These are phyloP conservation scores for Diplazon laetatorius DNA, from an alignment of 2,888 invertebrate genomes.

Conservation along the genomic window DNA sequence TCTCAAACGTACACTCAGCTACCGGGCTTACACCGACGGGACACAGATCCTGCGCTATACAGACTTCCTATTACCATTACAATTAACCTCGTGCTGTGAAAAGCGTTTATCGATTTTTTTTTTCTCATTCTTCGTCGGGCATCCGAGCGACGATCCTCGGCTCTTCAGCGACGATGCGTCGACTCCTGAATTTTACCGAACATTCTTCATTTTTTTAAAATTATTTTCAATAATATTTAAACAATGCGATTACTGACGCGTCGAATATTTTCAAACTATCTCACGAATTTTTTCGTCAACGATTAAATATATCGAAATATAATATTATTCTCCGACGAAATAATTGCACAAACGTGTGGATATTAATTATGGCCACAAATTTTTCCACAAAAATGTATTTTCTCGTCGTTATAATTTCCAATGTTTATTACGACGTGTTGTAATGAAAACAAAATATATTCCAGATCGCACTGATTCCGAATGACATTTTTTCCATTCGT, in stretches of 20 bases:
- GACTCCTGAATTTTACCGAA: neutral
- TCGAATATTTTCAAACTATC: neutral
- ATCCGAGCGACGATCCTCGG: neutral
- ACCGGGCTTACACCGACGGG: constrained; percentile 6
- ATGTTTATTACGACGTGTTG: neutral
- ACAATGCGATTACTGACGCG: neutral
- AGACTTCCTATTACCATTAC: constrained; percentile 41
- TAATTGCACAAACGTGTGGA: neutral
- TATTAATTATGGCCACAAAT: neutral
- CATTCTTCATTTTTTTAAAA: neutral
- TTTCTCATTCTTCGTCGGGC: constrained; percentile 7
- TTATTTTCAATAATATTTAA: neutral
- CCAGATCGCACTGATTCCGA: constrained; percentile 7
- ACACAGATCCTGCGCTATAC: constrained; percentile 30
- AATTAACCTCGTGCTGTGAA: constrained; percentile 23
- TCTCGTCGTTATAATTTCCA: neutral
- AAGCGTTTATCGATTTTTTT: constrained; percentile 43
- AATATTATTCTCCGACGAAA: too few species aligned
- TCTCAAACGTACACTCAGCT: constrained; percentile 23
- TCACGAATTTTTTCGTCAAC: neutral
- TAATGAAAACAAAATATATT: too few species aligned
- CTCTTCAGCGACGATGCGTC: neutral
- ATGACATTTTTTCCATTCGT: neutral
- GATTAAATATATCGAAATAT: too few species aligned
- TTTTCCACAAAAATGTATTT: neutral